Evolutionary conservation across 2,113 vertebrate genomes (phyloP).

Genomic region (Ceratotherium simum): DNA sequence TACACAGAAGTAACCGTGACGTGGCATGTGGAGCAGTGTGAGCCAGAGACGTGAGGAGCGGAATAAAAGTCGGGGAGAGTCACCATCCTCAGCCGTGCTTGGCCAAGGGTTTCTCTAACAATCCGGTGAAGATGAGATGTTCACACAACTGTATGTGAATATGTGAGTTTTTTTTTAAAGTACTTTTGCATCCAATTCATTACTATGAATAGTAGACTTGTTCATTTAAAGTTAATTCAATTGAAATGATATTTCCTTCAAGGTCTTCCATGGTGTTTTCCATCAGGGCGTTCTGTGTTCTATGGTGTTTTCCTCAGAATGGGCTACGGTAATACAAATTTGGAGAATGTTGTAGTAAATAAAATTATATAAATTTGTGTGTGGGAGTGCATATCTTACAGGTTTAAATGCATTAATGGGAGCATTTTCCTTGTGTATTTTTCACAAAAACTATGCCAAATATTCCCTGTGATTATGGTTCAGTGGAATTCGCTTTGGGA

Average conservation of each 20-base stretch:
- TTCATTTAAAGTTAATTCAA: background rate
- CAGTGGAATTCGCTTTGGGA: background rate
- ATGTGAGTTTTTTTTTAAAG: background rate
- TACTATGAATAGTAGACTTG: background rate
- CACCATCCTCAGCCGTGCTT: background rate
- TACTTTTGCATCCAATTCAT: background rate
- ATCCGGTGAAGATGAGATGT: background rate
- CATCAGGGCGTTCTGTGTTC: background rate
- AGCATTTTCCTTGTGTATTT: background rate
- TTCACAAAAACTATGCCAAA: background rate
- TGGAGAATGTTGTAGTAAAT: background rate
- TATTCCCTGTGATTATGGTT: background rate
- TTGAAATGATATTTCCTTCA: background rate
- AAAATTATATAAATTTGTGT: background rate
- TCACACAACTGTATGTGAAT: background rate
- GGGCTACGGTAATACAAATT: background rate
- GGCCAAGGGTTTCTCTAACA: background rate
- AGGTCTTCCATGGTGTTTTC: background rate
- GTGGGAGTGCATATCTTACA: background rate
- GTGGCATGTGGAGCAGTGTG: background rate
- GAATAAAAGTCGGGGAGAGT: background rate
- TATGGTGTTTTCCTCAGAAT: background rate
- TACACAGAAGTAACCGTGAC: background rate
- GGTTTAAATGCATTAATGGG: background rate
- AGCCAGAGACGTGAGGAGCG: rapidly evolving